Conservation (phyloP, 2,888 invertebrate species). For the Dynastes grantii region DNA sequence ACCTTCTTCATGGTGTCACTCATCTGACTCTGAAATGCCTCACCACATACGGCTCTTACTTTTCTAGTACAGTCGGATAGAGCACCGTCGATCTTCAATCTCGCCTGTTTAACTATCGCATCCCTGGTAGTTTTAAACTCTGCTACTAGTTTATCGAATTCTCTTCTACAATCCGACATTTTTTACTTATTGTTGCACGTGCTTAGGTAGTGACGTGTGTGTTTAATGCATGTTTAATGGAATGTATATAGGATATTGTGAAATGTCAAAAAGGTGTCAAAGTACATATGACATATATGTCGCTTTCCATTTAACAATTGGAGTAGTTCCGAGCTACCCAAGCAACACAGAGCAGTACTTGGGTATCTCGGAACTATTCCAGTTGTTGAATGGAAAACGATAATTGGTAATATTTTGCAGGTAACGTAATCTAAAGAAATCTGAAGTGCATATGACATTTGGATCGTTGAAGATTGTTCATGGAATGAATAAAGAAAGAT, state of each 20-base stretch:
- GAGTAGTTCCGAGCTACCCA: no score
- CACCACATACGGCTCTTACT: conserved; percentile 24
- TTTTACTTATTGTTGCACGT: neutral
- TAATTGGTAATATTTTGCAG: no score
- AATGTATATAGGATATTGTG: no score
- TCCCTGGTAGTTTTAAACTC: conserved; percentile 17
- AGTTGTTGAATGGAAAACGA: no score
- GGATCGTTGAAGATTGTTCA: no score
- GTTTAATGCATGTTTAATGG: neutral
- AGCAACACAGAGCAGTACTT: no score
- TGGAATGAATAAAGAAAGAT: no score
- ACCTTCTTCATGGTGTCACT: neutral
- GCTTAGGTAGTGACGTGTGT: neutral
- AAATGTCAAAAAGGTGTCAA: neutral
- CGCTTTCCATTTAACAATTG: neutral
- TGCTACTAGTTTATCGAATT: conserved; percentile 10
- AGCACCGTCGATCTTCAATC: conserved; percentile 15
- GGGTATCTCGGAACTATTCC: no score
- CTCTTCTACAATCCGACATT: conserved; percentile 28
- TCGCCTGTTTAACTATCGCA: conserved; percentile 13
- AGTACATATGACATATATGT: neutral
- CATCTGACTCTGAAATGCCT: conserved; percentile 24
- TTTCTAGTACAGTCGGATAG: neutral
- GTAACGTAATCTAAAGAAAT: no score
- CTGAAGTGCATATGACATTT: no score